Conservation (phyloP, 2,888 invertebrate genomes). For the Pheosia tremula region DNA sequence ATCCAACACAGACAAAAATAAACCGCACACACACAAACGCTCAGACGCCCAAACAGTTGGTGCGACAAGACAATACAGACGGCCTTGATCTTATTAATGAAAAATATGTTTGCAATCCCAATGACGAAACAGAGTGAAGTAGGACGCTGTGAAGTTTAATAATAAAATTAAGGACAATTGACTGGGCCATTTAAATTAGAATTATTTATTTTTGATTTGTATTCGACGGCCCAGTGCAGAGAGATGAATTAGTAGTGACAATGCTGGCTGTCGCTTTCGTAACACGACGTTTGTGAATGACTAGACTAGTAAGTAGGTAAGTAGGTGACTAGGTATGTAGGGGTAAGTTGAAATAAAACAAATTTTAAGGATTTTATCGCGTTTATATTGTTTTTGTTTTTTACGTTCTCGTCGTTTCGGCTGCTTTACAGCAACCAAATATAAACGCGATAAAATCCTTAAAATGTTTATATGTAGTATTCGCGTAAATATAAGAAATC, state of each 20-base stretch:
- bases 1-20: slow-evolving; percentile 19
- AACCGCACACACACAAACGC: slow-evolving; percentile 12
- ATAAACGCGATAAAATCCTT: too few relatives aligned
- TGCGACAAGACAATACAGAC: slow-evolving; percentile 18
- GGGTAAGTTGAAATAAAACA: too few relatives aligned
- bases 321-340: too few relatives aligned
- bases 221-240: background rate
- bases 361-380: too few relatives aligned
- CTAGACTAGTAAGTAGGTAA: too few relatives aligned
- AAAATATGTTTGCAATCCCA: slow-evolving; percentile 20
- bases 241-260: background rate
- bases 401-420: too few relatives aligned
- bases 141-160: background rate
- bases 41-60: slow-evolving; percentile 8
- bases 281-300: background rate
- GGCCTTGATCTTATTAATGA: slow-evolving; percentile 37
- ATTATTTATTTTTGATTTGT: slow-evolving; percentile 1
- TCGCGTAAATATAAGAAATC: too few relatives aligned
- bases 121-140: slow-evolving; percentile 20
- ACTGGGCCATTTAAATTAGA: slow-evolving; percentile 5
- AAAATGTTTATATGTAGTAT: too few relatives aligned
- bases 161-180: slow-evolving; percentile 22
- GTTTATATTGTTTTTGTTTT: too few relatives aligned
- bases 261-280: background rate
- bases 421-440: too few relatives aligned